Evolutionary conservation across 2,797 vertebrate genomes (phyloP), one percentile per base, ranked within the genome.

Genomic region (Enteromius trimaculatus): DNA sequence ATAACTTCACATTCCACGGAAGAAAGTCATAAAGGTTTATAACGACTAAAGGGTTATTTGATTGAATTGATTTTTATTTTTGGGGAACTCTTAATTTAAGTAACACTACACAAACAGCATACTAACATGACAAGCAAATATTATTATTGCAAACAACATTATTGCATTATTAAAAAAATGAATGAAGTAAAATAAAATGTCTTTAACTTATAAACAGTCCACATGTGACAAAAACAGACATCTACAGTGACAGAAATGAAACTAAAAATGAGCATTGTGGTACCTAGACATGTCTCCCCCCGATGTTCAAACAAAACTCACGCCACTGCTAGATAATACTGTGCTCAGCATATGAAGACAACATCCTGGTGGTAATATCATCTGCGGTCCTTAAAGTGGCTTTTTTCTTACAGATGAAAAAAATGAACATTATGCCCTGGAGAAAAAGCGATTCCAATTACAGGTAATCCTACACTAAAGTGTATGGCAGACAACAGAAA

Each of bases 281-380:
- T 16, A 55, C 19, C 55, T 6, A 76, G 34, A 76, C 51, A 76
- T 58, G 39, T 44, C 58, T 47, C 49, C 31, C 16, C 26, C 0
- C 23, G 19, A 29, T 47, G 75, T 77, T 64, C 16, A 47, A 64
- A 47, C n/a, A 42, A 78, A 78, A 49, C 76, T 78, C 39, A 64
- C 6, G 76, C 42, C 19, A 66, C 17, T 8, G 77, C 60, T 47
- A 66, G 10, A 66, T 74, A 66, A 76, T 75, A 77, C 62, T 31
- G 64, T 95, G 94, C 62, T 69, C 58, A 31, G 77, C 72, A 80
- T 42, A 49, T 37, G 34, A 77, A 58, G 26, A 86, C 37, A 80
- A 76, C 42, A 66, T 72, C 60, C 66, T 83, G 58, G 39, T 16
- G 26, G 62, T 74, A 82, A 80, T 69, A 78, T 86, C 70, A 79